Evolutionary conservation across 2,888 invertebrate species (phyloP), one percentile per base, ranked within the genome.

Genomic region (Ellobium chinense): DNA sequence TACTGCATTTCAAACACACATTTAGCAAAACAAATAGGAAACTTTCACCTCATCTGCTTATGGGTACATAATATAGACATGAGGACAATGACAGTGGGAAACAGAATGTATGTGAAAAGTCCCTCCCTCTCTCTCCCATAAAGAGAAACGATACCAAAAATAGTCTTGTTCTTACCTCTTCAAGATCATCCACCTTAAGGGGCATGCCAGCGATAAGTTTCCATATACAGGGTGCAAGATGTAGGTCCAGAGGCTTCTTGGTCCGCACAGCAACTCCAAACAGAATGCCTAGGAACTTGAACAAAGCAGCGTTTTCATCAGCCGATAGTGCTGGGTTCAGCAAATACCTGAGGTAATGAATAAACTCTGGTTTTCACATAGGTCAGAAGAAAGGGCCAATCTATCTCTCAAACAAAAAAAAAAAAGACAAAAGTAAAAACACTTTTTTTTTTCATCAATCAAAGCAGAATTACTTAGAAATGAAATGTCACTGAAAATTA

Each of bases 231-330:
- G 95, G 95, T 0, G 95, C 95, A 65, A 95, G 91, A 39, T 95
- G 95, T 39, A 95, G 93, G 31, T 95, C 95, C 34, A 95, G 91
- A 0, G 95, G 95, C 90, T 95, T 95, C 89, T 95, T 95, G n/a
- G 95, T 95, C 73, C 95, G 92, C 54, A 95, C 94, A 1, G 95
- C 95, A 56, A 95, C 95, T 1, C 95, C 95, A 91, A 95, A 94
- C 75, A 95, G 90, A 76, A 95, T 94, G 21, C 95, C 95, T 83
- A 95, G 92, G 91, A 95, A 95, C 89, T 95, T 95, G 89, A 95
- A 95, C 93, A 94, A 94, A 21, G 92, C 88, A n/a, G 95, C 89
- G 86, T 95, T 94, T 83, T 95, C 94, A 1, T 93, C 91, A 1
- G 94, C 92, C n/a, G 91, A 93, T 82, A 95, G 89, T 12, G 68